A percentile compares a stretch with the other conserved stretches of the same genome.
Evolutionary conservation across 2,888 invertebrate genomes (phyloP).

Genomic region (Parthenolecanium corni): DNA sequence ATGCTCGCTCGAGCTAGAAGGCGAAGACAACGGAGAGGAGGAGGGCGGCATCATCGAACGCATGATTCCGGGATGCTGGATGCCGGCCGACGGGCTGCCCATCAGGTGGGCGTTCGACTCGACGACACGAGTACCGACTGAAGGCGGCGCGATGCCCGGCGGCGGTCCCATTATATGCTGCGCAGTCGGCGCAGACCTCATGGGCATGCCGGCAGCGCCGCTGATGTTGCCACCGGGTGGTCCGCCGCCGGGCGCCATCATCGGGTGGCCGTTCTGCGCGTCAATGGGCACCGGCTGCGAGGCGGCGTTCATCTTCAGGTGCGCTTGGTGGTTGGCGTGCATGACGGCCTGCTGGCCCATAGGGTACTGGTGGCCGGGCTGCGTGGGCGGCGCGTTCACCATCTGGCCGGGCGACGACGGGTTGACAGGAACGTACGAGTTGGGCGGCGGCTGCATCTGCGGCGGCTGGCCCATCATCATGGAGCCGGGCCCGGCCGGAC

Average conservation of each 20-base stretch:
- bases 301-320: slow-evolving; percentile 77
- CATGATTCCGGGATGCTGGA: not conserved
- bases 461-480: slow-evolving; percentile 13
- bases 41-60: slow-evolving; percentile 22
- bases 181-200: not conserved
- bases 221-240: no score
- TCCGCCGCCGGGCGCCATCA: not conserved
- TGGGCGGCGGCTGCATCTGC: slow-evolving; percentile 3
- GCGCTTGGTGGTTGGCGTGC: not conserved
- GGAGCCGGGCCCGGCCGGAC: not conserved
- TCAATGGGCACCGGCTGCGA: slow-evolving; percentile 62
- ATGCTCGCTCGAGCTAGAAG: slow-evolving; percentile 29
- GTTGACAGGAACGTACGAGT: slow-evolving; percentile 1
- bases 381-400: not conserved
- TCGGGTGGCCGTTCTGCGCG: slow-evolving; percentile 38
- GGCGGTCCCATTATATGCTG: slow-evolving; percentile 8
- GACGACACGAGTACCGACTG: not conserved
- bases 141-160: not conserved
- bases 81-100: not conserved
- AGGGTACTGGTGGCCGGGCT: not conserved
- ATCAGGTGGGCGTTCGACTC: not conserved
- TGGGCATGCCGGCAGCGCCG: not conserved
- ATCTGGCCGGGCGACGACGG: not conserved
- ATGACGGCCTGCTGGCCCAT: not conserved
- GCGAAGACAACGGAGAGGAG: slow-evolving; percentile 25